These are phyloP conservation scores for Chrysemys picta DNA, from an alignment of 2,113 vertebrate species.

Conservation along the genomic window DNA sequence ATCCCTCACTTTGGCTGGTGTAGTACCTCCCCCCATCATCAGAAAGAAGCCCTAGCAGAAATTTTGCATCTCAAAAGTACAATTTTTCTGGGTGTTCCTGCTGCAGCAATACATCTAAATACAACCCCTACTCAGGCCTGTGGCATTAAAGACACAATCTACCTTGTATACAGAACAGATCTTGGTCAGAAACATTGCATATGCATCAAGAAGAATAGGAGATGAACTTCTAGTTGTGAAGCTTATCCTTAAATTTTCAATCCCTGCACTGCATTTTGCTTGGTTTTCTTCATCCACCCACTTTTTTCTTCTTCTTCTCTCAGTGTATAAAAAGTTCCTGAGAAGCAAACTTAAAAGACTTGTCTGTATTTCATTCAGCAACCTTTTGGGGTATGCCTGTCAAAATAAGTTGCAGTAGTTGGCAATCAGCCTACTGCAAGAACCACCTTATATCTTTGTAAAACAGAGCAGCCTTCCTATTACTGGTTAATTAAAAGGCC, in stretches of 20 bases:
- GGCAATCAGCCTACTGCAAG: constrained; percentile 46
- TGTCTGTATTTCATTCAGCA: constrained; percentile 12
- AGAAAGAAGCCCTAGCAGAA: neutral
- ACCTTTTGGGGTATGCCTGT: constrained; percentile 3
- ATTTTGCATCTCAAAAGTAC: neutral
- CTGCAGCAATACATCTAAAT: neutral
- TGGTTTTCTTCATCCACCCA: neutral
- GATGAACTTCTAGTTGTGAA: neutral
- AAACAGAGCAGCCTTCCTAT: constrained; percentile 52
- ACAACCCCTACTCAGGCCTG: neutral
- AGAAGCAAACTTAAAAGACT: constrained; percentile 1
- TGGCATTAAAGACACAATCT: neutral
- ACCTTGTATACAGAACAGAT: neutral
- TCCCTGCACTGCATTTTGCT: neutral
- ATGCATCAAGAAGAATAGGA: neutral
- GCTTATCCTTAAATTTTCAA: neutral
- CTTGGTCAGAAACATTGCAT: neutral
- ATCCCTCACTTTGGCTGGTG: neutral
- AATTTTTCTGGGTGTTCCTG: neutral
- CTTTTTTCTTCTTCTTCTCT: neutral
- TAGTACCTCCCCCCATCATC: neutral
- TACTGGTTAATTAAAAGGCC: constrained; percentile 74
- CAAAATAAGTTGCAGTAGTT: constrained; percentile 43
- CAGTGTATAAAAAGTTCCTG: neutral
- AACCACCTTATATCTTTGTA: constrained; percentile 47